These are phyloP conservation scores for Agelas oroides DNA, from an alignment of 37 sponge, comb jelly and placozoan genomes.

Conservation along the genomic window DNA sequence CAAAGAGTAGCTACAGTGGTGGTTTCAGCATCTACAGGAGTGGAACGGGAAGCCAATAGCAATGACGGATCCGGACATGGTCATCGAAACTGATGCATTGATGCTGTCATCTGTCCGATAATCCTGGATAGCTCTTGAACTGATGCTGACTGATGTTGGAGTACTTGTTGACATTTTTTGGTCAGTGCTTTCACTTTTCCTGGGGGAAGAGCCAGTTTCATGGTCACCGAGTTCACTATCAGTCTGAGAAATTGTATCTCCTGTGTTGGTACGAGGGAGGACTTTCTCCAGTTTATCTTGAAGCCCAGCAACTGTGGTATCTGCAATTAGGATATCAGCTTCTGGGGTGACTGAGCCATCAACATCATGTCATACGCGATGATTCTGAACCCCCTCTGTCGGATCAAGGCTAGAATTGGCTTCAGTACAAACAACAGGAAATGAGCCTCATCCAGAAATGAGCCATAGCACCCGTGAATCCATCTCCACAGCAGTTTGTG, in stretches of 20 bases:
- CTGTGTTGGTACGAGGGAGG: conserved; percentile 23
- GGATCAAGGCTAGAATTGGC: conserved; percentile 46
- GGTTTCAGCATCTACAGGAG: too few relatives aligned
- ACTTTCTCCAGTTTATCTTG: conserved; percentile 49
- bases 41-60: too few relatives aligned
- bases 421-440: too few relatives aligned
- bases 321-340: too few relatives aligned
- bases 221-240: conserved; percentile 28
- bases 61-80: too few relatives aligned
- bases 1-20: too few relatives aligned
- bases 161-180: not conserved
- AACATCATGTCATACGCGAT: conserved; percentile 63
- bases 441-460: too few relatives aligned
- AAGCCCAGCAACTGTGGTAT: too few relatives aligned
- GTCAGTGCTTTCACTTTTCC: conserved; percentile 35
- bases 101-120: conserved; percentile 44
- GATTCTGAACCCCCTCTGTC: conserved; percentile 29
- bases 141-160: not conserved
- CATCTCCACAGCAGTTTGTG: too few relatives aligned
- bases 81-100: too few relatives aligned
- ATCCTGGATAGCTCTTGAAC: conserved; percentile 27
- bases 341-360: conserved; percentile 46
- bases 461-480: too few relatives aligned
- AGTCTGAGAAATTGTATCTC: conserved; percentile 49
- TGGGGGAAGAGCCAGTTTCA: conserved; percentile 52